Evolutionary conservation across 2,888 invertebrate species (phyloP).

Genomic region (Cordilura impudica): DNA sequence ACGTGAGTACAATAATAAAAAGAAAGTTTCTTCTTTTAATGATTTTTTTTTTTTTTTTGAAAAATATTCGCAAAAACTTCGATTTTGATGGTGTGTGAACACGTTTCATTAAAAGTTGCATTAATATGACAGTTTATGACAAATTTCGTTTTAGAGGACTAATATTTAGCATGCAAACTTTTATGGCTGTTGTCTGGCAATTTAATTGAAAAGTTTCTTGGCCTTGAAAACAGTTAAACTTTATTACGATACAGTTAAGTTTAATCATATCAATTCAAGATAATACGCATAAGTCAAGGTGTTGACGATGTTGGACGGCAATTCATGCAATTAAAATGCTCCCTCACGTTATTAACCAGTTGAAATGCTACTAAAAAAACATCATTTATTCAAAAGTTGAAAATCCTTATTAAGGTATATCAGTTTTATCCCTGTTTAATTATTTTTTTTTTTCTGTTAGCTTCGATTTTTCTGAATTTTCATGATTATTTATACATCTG

Average conservation of each 20-base stretch:
- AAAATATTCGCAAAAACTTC: not conserved
- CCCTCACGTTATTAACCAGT: constrained; percentile 5
- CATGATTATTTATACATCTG: too few species aligned
- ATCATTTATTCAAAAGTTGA: not conserved
- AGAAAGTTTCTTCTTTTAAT: constrained; percentile 10
- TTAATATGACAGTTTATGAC: constrained; percentile 38
- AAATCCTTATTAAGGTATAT: not conserved
- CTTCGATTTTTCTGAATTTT: too few species aligned
- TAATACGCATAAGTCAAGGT: constrained; percentile 18
- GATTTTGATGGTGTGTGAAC: not conserved
- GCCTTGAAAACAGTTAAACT: constrained; percentile 7
- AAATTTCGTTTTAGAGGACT: not conserved
- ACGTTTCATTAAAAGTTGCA: not conserved
- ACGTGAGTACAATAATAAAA: not conserved
- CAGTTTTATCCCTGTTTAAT: too few species aligned
- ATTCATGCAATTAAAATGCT: constrained; percentile 9
- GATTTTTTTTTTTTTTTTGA: not conserved
- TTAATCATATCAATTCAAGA: constrained; percentile 28
- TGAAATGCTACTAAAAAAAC: not conserved
- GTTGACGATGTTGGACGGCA: constrained; percentile 15
- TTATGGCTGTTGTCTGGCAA: constrained; percentile 2
- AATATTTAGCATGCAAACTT: not conserved
- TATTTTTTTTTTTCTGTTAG: too few species aligned
- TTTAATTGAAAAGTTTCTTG: constrained; percentile 26
- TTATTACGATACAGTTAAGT: not conserved